Percentiles rank a stretch among this genome's conserved stretches.
These are phyloP conservation scores for Druceiella hillmani DNA, from an alignment of 2,888 invertebrate species.

Conservation along the genomic window DNA sequence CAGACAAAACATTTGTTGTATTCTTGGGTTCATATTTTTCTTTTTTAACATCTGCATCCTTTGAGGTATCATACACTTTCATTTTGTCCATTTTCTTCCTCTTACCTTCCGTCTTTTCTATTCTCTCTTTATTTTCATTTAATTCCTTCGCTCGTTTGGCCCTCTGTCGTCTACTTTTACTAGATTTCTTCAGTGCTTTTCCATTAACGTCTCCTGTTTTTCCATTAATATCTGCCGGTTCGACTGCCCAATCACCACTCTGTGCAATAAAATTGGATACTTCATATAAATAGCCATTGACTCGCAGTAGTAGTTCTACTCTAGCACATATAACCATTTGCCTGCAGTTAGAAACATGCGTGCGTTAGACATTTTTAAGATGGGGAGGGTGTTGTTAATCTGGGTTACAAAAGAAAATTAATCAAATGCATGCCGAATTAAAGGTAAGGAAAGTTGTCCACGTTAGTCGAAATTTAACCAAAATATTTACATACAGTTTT, in stretches of 20 bases:
- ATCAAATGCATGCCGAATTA: too few relatives aligned
- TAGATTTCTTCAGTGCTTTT: slow-evolving; percentile 32
- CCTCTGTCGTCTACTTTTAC: slow-evolving; percentile 26
- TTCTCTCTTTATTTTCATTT: slow-evolving; percentile 24
- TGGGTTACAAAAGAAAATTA: too few relatives aligned
- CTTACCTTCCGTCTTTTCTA: slow-evolving; percentile 22
- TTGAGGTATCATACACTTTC: slow-evolving; percentile 4
- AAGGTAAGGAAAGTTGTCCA: too few relatives aligned
- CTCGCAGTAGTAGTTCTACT: not conserved
- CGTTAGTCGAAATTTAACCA: too few relatives aligned
- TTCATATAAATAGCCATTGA: not conserved
- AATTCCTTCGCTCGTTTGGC: slow-evolving; percentile 17
- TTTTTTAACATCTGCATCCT: slow-evolving; percentile 1
- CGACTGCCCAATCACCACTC: slow-evolving; percentile 35
- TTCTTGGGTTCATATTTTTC: slow-evolving; percentile 5
- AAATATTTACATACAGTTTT: too few relatives aligned
- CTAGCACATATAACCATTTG: not conserved
- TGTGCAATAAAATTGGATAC: slow-evolving; percentile 23
- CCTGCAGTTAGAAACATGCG: too few relatives aligned
- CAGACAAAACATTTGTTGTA: slow-evolving; percentile 12
- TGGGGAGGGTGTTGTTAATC: too few relatives aligned
- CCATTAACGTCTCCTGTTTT: slow-evolving; percentile 25
- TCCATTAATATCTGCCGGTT: slow-evolving; percentile 29
- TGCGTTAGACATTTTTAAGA: too few relatives aligned
- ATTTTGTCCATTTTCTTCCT: slow-evolving; percentile 19